A percentile compares a stretch with the other conserved stretches of the same genome.
Evolutionary conservation across 2,797 vertebrate species (phyloP).

Genomic region (Darevskia nairensis): DNA sequence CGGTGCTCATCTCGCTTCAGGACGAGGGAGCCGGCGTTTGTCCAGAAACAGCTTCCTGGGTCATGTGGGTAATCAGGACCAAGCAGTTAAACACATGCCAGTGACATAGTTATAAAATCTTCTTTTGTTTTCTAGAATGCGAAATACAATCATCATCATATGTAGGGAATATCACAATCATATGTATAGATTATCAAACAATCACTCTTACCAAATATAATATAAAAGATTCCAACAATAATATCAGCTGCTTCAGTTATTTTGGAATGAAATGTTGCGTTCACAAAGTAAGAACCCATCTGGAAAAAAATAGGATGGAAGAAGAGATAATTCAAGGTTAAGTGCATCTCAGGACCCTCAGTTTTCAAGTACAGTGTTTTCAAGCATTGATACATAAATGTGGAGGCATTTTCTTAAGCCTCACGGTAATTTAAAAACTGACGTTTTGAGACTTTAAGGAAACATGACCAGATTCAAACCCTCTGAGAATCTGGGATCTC

Average conservation of each 20-base stretch:
- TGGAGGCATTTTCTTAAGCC: not conserved
- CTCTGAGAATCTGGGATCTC: not conserved
- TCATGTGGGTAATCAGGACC: not conserved
- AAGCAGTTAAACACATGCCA: not conserved
- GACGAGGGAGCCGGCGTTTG: not conserved
- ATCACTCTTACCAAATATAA: slow-evolving; percentile 53
- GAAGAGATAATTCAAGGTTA: not conserved
- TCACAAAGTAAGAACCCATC: slow-evolving; percentile 43
- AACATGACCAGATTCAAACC: not conserved
- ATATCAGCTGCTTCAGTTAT: slow-evolving; percentile 60
- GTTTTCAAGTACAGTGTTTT: not conserved
- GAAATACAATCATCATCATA: not conserved
- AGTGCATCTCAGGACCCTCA: not conserved
- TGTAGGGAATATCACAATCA: too few relatives aligned
- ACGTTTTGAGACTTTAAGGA: not conserved
- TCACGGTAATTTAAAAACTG: not conserved
- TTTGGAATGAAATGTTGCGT: slow-evolving; percentile 56
- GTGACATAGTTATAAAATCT: not conserved
- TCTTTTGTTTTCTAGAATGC: not conserved
- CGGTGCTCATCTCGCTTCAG: too few relatives aligned
- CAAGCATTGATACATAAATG: not conserved
- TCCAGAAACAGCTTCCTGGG: not conserved
- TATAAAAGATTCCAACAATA: slow-evolving; percentile 52
- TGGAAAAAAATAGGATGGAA: slow-evolving; percentile 11
- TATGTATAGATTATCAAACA: not conserved